Evolutionary conservation across 2,888 invertebrate genomes (phyloP).

Genomic region (Cylindroiulus punctatus): DNA sequence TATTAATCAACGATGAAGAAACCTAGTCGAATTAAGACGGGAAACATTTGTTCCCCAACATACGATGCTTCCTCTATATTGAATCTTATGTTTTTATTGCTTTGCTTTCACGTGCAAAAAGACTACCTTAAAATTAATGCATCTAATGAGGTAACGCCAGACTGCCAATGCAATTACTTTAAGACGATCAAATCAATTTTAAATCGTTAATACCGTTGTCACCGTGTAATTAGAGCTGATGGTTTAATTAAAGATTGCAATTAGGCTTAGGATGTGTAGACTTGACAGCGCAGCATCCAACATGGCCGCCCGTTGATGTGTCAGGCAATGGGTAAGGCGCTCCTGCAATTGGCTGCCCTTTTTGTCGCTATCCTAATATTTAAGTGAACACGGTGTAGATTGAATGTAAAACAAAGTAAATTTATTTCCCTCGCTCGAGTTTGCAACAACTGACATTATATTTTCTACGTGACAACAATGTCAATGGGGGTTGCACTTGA

Average conservation of each 20-base stretch:
- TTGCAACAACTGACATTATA: slow-evolving; percentile 42
- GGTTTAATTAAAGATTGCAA: slow-evolving; percentile 18
- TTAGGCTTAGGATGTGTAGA: neutral
- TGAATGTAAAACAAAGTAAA: slow-evolving; percentile 44
- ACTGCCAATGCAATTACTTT: slow-evolving; percentile 37
- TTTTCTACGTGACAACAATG: slow-evolving; percentile 36
- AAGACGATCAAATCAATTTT: slow-evolving; percentile 29
- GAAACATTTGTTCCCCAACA: too few relatives aligned
- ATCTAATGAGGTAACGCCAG: slow-evolving; percentile 3
- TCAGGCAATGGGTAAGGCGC: neutral
- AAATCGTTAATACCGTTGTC: slow-evolving; percentile 28
- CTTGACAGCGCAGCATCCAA: neutral
- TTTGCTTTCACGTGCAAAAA: too few relatives aligned
- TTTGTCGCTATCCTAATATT: slow-evolving; percentile 40
- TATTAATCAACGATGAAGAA: too few relatives aligned
- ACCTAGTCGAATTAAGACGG: too few relatives aligned
- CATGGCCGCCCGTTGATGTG: neutral
- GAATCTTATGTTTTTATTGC: too few relatives aligned
- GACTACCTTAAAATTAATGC: too few relatives aligned
- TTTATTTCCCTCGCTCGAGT: neutral
- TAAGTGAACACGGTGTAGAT: slow-evolving; percentile 35
- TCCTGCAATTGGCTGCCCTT: neutral
- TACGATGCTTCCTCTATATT: too few relatives aligned
- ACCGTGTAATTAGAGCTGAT: slow-evolving; percentile 35
- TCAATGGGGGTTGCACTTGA: slow-evolving; percentile 22